These are phyloP conservation scores for Gambusia yucatana DNA, from an alignment of 2,797 vertebrate species.

Conservation along the genomic window DNA sequence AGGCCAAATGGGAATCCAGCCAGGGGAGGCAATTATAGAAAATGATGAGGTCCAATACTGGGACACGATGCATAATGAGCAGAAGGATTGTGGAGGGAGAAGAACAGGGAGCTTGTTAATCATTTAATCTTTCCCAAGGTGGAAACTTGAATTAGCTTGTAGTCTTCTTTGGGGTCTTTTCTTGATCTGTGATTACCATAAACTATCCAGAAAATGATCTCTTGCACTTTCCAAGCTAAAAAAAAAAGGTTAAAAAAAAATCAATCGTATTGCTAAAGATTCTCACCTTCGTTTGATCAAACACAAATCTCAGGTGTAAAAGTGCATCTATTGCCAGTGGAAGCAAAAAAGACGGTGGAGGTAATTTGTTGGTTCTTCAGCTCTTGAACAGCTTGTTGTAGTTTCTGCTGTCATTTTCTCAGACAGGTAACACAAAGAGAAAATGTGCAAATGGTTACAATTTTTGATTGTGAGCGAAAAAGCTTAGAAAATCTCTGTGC, in stretches of 20 bases:
- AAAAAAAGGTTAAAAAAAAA: not conserved
- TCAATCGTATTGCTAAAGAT: not conserved
- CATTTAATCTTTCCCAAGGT: slow-evolving; percentile 64
- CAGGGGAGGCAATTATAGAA: slow-evolving; percentile 70
- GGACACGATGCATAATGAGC: slow-evolving; percentile 59
- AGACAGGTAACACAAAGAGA: not conserved
- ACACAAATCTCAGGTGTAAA: not conserved
- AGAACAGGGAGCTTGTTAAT: slow-evolving; percentile 52
- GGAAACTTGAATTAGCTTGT: slow-evolving; percentile 21
- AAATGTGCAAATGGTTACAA: not conserved
- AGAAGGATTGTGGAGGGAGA: slow-evolving; percentile 22
- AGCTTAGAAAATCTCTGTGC: not conserved
- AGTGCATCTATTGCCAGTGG: not conserved
- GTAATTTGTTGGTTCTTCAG: not conserved
- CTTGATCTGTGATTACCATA: slow-evolving; percentile 28
- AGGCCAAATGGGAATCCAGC: slow-evolving; percentile 54
- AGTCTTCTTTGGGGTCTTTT: slow-evolving; percentile 8
- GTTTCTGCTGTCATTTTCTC: not conserved
- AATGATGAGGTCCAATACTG: slow-evolving; percentile 70
- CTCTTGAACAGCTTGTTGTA: not conserved
- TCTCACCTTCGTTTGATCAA: not conserved
- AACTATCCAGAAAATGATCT: not conserved
- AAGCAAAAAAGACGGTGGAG: not conserved
- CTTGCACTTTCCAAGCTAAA: slow-evolving; percentile 6
- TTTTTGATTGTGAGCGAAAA: not conserved